Conservation (phyloP, 2,888 invertebrate genomes). For the Gryllus longicercus region DNA sequence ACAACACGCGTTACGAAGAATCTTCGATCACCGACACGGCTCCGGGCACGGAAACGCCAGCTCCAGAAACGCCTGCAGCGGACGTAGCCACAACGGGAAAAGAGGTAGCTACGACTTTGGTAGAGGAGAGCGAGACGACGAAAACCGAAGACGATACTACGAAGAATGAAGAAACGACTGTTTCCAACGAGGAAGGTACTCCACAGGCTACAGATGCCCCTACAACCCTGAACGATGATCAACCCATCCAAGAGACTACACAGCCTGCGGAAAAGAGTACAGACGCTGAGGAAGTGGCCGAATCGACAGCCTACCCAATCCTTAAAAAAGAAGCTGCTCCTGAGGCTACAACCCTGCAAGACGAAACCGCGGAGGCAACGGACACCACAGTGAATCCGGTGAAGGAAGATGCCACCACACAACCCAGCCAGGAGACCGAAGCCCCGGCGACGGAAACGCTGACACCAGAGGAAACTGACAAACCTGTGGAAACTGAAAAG, state of each 20-base stretch:
- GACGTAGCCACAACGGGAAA: neutral
- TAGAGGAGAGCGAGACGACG: neutral
- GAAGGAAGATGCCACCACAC: neutral
- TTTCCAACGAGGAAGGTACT: neutral
- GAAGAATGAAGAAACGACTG: neutral
- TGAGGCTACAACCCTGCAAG: neutral
- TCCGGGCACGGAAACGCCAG: neutral
- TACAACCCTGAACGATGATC: neutral
- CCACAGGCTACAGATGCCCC: neutral
- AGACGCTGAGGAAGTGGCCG: neutral
- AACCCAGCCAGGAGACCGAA: neutral
- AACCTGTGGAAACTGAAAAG: neutral
- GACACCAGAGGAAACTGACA: neutral
- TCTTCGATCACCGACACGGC: neutral
- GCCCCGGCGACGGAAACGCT: neutral
- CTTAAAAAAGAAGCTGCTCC: neutral
- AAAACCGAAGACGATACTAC: neutral
- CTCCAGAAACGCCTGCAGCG: neutral
- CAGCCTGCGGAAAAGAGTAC: neutral
- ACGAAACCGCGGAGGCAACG: neutral
- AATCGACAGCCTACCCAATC: neutral
- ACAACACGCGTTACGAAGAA: conserved; percentile 20
- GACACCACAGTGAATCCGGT: neutral
- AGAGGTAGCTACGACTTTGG: neutral
- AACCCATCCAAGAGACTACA: neutral